These are phyloP conservation scores for Muscicapa adusta DNA, from an alignment of 2,113 vertebrate genomes.

Conservation along the genomic window DNA sequence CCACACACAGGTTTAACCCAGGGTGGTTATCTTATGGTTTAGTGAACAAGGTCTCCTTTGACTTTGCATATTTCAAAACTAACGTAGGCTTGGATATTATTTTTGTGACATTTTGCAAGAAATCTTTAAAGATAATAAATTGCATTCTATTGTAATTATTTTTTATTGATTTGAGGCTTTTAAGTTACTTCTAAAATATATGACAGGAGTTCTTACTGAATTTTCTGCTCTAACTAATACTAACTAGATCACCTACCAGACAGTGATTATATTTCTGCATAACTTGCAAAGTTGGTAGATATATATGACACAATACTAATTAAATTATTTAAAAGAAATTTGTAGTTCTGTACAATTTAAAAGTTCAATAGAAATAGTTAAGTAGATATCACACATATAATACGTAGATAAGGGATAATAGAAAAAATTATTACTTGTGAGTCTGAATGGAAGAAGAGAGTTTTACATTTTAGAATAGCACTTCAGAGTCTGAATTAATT, in stretches of 20 bases:
- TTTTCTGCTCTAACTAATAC: background rate
- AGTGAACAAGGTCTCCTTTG: slow-evolving; percentile 19
- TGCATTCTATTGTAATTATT: background rate
- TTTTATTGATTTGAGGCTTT: slow-evolving; percentile 5
- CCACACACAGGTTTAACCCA: background rate
- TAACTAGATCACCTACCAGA: background rate
- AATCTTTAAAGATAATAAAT: background rate
- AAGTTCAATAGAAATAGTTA: background rate
- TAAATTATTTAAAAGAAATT: background rate
- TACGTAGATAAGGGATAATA: background rate
- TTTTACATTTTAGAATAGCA: background rate
- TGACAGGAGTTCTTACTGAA: background rate
- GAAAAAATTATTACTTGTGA: background rate
- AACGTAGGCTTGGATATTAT: background rate
- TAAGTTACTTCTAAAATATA: background rate
- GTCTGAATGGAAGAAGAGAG: background rate
- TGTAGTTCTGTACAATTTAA: background rate
- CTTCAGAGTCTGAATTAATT: background rate
- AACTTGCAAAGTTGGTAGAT: background rate
- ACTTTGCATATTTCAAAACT: background rate
- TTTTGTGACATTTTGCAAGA: background rate
- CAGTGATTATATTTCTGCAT: background rate
- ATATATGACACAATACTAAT: background rate
- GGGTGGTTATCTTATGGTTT: slow-evolving; percentile 19
- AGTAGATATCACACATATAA: background rate